Base-by-base conservation (phyloP, 1,140 invertebrate species). In the Augochlora pura region DNA sequence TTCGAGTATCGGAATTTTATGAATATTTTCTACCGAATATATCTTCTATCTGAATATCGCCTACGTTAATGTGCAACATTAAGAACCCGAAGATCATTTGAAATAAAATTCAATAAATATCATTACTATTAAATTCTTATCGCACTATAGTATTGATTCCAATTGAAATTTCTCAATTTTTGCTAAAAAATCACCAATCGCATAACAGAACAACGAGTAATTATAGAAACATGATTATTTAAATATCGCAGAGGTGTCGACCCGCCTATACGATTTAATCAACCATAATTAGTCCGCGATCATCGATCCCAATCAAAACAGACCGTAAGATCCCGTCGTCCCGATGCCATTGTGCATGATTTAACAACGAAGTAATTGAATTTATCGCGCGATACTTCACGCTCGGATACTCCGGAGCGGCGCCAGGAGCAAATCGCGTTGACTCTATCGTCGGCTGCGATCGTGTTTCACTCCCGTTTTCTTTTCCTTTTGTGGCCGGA, bases 351-450 rank as follows among this genome's bases (percentile, higher is more conserved):
- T 66, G 73, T 66, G 16, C 16, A 57, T 65, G 69, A 73, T 73
- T 46, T 62, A 69, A 42, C 54, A 42, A 68, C 49, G 49, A n/a
- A 25, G 54, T 69, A 69, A 77, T 77, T 62, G 66, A 62, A 77
- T 77, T 77, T 62, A 74, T 66, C 62, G 72, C 27, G 63, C 63
- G 66, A 52, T 62, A 52, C 39, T 77, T 77, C 66, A 77, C 42
- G 65, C 65, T 77, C 66, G 75, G 57, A 62, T 69, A 63, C 65
- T 62, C 62, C 66, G 54, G 21, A 49, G 25, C 54, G 54, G 46
- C 32, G 49, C 52, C 46, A 21, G 49, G 14, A 42, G 62, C 65
- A 63, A 70, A 71, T 77, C 21, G 46, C 75, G 54, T 60, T 27
- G 42, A 16, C 59, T 63, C 67, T 70, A 49, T 57, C 63, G 32